A percentile compares a stretch with the other conserved stretches of the same genome.
Conservation (phyloP, 2,113 vertebrate species). For the Dasyornis broadbenti region DNA sequence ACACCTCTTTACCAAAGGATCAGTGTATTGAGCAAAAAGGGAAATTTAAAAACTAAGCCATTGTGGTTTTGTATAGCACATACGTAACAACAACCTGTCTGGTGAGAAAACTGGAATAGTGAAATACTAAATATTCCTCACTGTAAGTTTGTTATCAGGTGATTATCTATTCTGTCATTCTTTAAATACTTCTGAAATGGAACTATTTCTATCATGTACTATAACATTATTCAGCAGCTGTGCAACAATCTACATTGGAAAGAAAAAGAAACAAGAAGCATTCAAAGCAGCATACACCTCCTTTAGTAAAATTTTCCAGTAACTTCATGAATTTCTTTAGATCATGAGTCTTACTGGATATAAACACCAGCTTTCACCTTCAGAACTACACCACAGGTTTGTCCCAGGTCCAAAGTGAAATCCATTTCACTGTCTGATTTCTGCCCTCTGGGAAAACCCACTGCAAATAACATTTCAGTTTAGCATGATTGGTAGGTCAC, state of each 20-base stretch:
- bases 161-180: not conserved
- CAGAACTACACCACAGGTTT: not conserved
- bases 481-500: conserved; percentile 35
- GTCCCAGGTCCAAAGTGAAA: not conserved
- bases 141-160: not conserved
- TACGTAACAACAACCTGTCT: not conserved
- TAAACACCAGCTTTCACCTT: not conserved
- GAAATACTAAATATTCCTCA: not conserved
- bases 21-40: not conserved
- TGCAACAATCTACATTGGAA: not conserved
- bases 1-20: not conserved
- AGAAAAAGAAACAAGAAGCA: not conserved
- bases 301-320: not conserved
- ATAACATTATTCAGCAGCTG: not conserved
- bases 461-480: conserved; percentile 36
- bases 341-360: not conserved
- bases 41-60: not conserved
- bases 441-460: not conserved
- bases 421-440: conserved; percentile 15
- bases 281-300: not conserved
- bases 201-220: not conserved
- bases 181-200: not conserved
- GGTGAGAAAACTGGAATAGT: not conserved
- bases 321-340: not conserved
- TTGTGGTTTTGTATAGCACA: not conserved